Evolutionary conservation across 2,113 vertebrate genomes (phyloP).

Genomic region (Calidris pygmaea): DNA sequence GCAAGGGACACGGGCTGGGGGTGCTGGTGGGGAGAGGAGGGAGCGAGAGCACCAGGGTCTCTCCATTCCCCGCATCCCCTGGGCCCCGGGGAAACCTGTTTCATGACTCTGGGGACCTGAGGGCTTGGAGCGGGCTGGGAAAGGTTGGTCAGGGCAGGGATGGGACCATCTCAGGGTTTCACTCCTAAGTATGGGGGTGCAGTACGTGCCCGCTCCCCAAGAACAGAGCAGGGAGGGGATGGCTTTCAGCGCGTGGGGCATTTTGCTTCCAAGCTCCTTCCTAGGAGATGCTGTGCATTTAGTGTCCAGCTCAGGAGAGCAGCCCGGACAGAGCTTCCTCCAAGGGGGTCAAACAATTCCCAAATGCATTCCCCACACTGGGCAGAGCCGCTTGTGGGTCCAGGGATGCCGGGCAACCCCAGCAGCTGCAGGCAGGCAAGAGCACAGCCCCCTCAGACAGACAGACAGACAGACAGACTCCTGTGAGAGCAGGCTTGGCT

Average conservation of each 20-base stretch:
- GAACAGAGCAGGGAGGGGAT: neutral
- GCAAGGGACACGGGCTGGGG: neutral
- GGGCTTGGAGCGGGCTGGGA: neutral
- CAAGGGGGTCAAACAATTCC: neutral
- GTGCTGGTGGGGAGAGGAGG: neutral
- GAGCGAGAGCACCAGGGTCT: accelerated
- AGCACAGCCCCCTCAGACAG: neutral
- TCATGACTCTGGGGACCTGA: neutral
- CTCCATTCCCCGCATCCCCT: neutral
- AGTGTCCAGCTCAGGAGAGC: neutral
- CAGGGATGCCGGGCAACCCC: neutral
- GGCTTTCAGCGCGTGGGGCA: accelerated
- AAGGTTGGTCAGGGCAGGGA: neutral
- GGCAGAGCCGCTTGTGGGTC: neutral
- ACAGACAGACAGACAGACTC: neutral
- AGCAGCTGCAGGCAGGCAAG: neutral
- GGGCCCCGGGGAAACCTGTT: accelerated
- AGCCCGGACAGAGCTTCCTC: neutral
- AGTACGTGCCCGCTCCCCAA: neutral
- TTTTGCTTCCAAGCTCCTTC: neutral
- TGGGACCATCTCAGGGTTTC: neutral
- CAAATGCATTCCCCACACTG: neutral
- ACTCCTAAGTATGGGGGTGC: accelerated
- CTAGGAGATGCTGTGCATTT: accelerated
- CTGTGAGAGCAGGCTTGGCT: neutral